Base-by-base conservation (phyloP, 1,140 invertebrate genomes). In the Diabrotica virgifera region DNA sequence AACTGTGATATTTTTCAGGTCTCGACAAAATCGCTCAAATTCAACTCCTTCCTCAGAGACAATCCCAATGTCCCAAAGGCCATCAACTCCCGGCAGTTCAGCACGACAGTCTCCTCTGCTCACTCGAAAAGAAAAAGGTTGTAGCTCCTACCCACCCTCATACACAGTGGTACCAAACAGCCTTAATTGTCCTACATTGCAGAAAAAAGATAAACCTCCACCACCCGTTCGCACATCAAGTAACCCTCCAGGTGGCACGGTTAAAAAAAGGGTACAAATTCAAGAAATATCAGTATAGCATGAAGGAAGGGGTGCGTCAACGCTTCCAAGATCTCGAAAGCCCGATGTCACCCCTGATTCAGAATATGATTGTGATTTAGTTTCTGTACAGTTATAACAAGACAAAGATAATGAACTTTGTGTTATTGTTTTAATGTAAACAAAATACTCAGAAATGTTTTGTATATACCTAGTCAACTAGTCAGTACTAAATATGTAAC, bases 201-300 rank as follows among this genome's bases (percentile, higher is more conserved):
- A 11, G 50, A 59, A 35, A 59, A 74, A 64, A 65, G 70, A 73
- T 54, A 77, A 72, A 69, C 72, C 68, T 11, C 67, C 78, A 13
- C 78, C 74, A 14, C 80, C 77, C n/a, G 68, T 71, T 64, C 72
- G 70, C 73, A 79, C 79, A 2, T 78, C 76, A 0, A 81, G 79
- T 67, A 78, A 76, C 65, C 76, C 78, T 7, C 54, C 76, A 0
- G 62, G 75, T 13, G 82, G 81, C 13, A 85, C 83, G 0, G 78
- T 85, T 58, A 87, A 87, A 75, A 87, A 87, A 81, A 80, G 85
- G 62, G 85, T 87, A 61, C 86, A 87, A 77, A 87, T 87, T 66
- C 85, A 87, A 77, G 86, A 87, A 73, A 86, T 86, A 74, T 84
- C 85, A 50, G 85, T 87, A 83, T 87, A 85, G 82, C 83, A 82